Base-by-base conservation (phyloP, 2,797 vertebrate genomes). In the Peromyscus attwateri region DNA sequence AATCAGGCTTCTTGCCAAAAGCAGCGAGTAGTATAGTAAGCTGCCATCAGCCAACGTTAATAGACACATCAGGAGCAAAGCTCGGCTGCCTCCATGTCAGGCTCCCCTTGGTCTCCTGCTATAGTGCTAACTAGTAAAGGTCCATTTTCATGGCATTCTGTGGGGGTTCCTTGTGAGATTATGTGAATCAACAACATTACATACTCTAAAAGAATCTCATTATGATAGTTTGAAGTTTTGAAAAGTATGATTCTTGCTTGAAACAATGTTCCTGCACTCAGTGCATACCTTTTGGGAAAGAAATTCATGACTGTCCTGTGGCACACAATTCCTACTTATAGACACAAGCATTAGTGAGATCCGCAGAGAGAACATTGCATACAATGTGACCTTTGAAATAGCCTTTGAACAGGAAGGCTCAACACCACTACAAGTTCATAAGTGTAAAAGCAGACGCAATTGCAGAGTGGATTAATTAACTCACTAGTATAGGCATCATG, bases 401-500 rank as follows among this genome's bases (percentile, higher is more conserved):
- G 37, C 7, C 77, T 94, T 94, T 37, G 64, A 92, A 77, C 29
- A 71, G n/a, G 12, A 97, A 64, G 79, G 83, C 0, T 85, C 4
- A 92, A n/a, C 19, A 87, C 91, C 12, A 12, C 10, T 62, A 80
- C 70, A 85, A 57, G 17, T 68, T 91, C 13, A 75, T 27, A 0
- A 60, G 40, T 49, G 46, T 73, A 77, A 93, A 95, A 95, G 57
- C 3, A 55, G 23, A 81, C 29, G 52, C 11, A 52, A 57, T 85
- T 95, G 96, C 3, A 83, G 62, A 31, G 40, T 7, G 66, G 37
- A 92, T 60, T 92, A 82, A 93, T 75, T 90, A 88, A 52, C 37
- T 93, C 17, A 95, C 57, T 23, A 55, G 37, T 71, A 43, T 29
- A 84, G 90, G 68, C 64, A 77, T 80, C 75, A 71, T 19, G 6